Percentiles rank a stretch among this genome's conserved stretches.
phyloP scores from a whole-genome alignment of 2,113 vertebrate genomes.

The Grallaria varia region DNA sequence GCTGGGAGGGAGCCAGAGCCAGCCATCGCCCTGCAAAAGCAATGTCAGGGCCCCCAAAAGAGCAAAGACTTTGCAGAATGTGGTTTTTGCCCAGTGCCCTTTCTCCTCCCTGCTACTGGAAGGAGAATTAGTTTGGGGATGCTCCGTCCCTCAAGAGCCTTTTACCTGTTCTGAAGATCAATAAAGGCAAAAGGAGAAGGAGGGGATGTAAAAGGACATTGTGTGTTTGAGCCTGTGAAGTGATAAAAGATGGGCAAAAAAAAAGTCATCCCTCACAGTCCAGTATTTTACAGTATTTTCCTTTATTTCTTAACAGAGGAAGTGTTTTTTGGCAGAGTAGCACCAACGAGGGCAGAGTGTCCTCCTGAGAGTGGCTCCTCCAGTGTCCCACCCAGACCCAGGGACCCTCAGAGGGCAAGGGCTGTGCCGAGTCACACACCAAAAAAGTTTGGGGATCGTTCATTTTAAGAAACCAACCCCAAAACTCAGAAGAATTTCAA shows the following conservation, averaged over 20 bases:
- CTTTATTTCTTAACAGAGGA: neutral
- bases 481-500: neutral
- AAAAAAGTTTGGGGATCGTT: neutral
- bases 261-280: neutral
- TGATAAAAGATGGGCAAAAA: neutral
- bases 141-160: neutral
- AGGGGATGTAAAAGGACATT: neutral
- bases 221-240: neutral
- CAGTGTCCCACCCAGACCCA: neutral
- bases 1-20: neutral
- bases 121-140: neutral
- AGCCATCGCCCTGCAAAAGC: neutral
- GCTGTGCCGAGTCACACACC: neutral
- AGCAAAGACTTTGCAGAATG: neutral
- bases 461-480: neutral
- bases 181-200: neutral
- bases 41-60: neutral
- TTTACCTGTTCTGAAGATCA: neutral
- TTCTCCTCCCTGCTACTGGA: neutral
- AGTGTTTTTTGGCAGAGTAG: neutral
- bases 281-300: neutral
- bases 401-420: neutral
- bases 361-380: neutral
- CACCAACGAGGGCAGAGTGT: neutral
- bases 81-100: neutral